phyloP scores from a whole-genome alignment of 2,797 vertebrate genomes.

The Sebastiscus albofasciatus region DNA sequence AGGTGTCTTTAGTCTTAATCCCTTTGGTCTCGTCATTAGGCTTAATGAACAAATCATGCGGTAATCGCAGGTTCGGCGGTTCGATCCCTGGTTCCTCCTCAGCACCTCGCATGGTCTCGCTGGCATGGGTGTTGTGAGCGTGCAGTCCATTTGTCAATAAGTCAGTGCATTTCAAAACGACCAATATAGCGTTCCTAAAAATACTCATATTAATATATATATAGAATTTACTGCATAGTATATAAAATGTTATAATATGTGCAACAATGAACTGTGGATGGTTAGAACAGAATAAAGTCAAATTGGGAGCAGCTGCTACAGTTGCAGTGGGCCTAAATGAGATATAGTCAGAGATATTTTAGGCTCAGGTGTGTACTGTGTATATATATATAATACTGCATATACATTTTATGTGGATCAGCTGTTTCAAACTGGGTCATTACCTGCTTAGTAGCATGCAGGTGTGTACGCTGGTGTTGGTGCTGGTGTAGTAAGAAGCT shows the following conservation, averaged over 20 bases:
- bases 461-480: not conserved
- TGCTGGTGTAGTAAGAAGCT: not conserved
- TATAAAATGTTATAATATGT: too few relatives aligned
- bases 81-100: not conserved
- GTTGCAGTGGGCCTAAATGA: not conserved
- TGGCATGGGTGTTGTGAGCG: not conserved
- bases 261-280: not conserved
- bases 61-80: not conserved
- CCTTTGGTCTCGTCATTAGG: not conserved
- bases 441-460: not conserved
- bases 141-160: not conserved
- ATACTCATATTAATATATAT: too few relatives aligned
- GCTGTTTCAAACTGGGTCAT: not conserved
- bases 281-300: not conserved
- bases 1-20: not conserved
- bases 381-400: not conserved
- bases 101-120: too few relatives aligned
- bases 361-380: not conserved
- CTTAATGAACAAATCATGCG: not conserved
- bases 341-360: not conserved
- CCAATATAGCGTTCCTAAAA: not conserved
- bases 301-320: not conserved
- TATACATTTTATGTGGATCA: not conserved
- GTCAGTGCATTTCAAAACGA: not conserved
- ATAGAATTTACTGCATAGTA: too few relatives aligned